phyloP scores from a whole-genome alignment of 2,113 vertebrate genomes.

The Xiphophorus couchianus region DNA sequence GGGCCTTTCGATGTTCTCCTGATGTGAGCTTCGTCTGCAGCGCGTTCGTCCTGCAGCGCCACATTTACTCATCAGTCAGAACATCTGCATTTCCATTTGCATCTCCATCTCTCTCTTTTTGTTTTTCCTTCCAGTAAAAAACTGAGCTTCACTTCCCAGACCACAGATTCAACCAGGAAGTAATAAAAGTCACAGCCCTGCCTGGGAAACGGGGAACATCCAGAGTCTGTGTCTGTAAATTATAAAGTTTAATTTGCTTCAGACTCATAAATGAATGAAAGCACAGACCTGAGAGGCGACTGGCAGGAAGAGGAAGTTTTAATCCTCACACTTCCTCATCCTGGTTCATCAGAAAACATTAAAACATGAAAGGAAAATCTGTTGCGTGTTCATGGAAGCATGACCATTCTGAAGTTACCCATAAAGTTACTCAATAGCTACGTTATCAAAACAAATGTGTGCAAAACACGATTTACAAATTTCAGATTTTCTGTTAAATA shows the following conservation, averaged over 20 bases:
- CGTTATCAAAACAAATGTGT: too few species aligned
- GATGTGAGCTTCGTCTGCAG: too few species aligned
- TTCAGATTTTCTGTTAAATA: too few species aligned
- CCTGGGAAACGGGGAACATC: not conserved
- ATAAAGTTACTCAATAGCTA: not conserved
- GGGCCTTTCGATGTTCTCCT: not conserved
- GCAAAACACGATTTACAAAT: too few species aligned
- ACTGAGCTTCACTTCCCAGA: not conserved
- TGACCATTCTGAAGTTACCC: too few species aligned
- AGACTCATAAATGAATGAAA: not conserved
- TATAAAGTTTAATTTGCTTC: not conserved
- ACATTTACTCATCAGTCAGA: constrained; percentile 5
- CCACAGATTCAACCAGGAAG: constrained; percentile 1
- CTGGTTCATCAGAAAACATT: not conserved
- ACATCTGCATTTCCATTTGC: constrained; percentile 6
- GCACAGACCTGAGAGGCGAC: constrained; percentile 1
- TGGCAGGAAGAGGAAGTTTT: constrained; percentile 2
- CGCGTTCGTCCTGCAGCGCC: not conserved
- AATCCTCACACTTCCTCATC: not conserved
- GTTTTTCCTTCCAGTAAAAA: constrained; percentile 10
- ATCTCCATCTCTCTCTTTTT: constrained; percentile 4
- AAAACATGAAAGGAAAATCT: not conserved
- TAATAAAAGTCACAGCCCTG: not conserved
- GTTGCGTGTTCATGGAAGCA: too few species aligned
- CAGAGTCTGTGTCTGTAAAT: not conserved